Evolutionary conservation across 1,140 invertebrate genomes (phyloP).

Genomic region (Zaprionus ghesquierei): DNA sequence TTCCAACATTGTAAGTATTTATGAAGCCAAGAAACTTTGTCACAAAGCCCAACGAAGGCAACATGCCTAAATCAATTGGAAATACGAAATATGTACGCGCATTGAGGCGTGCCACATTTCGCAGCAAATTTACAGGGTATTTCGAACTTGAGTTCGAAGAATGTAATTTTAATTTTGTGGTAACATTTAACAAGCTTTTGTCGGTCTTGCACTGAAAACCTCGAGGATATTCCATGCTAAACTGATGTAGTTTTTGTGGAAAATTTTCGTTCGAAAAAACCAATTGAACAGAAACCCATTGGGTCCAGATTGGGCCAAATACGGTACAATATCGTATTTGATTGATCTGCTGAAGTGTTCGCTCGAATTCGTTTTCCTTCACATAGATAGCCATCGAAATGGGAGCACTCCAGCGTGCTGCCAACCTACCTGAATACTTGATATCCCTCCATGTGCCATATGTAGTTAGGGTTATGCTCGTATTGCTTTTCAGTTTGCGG

Average conservation of each 20-base stretch:
- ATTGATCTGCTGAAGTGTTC: conserved; percentile 1
- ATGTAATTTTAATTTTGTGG: too few relatives aligned
- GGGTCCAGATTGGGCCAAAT: neutral
- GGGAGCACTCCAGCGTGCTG: conserved; percentile 37
- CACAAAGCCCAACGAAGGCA: conserved; percentile 17
- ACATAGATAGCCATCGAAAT: conserved; percentile 43
- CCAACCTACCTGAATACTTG: conserved; percentile 13
- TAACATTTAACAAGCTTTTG: neutral
- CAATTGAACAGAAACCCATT: conserved; percentile 41
- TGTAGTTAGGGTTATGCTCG: conserved; percentile 31
- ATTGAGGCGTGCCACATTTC: conserved; percentile 44
- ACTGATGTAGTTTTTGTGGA: neutral
- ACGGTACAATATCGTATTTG: conserved; percentile 32
- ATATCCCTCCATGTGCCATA: conserved; percentile 34
- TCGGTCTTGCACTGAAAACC: neutral
- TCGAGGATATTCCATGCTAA: neutral
- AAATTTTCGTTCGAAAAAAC: conserved; percentile 18
- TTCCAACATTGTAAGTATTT: neutral
- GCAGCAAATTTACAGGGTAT: conserved; percentile 34
- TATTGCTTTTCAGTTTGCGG: neutral
- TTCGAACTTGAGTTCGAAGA: too few relatives aligned
- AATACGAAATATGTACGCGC: conserved; percentile 33
- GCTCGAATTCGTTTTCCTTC: conserved; percentile 1
- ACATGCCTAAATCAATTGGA: conserved; percentile 15
- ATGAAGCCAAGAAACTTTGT: conserved; percentile 16